phyloP scores from a whole-genome alignment of 2,797 vertebrate species.

The Galagoides demidoff region DNA sequence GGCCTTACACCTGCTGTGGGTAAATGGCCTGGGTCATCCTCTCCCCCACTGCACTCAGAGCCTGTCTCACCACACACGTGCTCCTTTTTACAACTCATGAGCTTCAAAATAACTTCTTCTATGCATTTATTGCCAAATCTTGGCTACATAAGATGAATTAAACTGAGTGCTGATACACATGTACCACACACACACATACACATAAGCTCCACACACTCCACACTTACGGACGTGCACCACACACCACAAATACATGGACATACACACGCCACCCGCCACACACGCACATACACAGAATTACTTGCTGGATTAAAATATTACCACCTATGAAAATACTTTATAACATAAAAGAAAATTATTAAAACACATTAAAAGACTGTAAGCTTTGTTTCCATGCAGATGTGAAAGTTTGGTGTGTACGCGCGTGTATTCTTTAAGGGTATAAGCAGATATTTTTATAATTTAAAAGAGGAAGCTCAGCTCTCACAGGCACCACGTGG shows the following conservation, averaged over 20 bases:
- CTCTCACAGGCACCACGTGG: not conserved
- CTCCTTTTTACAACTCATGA: not conserved
- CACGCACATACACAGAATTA: not conserved
- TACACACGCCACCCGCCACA: not conserved
- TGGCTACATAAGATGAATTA: not conserved
- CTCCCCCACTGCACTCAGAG: not conserved
- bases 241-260: not conserved
- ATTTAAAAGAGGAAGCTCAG: not conserved
- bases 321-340: not conserved
- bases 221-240: not conserved
- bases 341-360: not conserved
- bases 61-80: fast-evolving
- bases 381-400: not conserved
- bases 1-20: fast-evolving
- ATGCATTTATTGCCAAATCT: not conserved
- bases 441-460: not conserved
- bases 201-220: not conserved
- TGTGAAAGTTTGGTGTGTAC: not conserved
- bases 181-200: not conserved
- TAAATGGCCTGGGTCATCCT: too few species aligned
- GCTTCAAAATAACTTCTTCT: too few species aligned
- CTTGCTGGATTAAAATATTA: not conserved
- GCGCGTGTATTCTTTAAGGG: not conserved
- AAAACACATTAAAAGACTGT: not conserved
- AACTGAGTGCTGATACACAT: not conserved